Evolutionary conservation across 2,888 invertebrate genomes (phyloP), one percentile per base, ranked within the genome.

Genomic region (Ceraclea dissimilis): DNA sequence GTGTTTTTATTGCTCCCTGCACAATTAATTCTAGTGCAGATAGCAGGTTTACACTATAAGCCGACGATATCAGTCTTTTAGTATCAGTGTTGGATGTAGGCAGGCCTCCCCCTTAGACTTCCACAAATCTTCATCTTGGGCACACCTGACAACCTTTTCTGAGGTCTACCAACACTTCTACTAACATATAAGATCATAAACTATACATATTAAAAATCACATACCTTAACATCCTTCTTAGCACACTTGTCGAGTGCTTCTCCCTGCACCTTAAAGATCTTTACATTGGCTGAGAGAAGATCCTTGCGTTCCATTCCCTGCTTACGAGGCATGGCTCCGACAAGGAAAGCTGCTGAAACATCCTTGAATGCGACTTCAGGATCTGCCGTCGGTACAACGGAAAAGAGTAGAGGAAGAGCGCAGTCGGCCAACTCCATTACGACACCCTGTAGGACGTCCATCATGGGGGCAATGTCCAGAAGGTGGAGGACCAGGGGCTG

Each of bases 281-380:
- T 93, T 4, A 98, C 97, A 74, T 99, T 99, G 33, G 97, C 98
- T 16, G 93, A 88, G 2, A 99, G 80, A 39, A 99, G 81, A 70
- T 99, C 99, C 72, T 98, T 99, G 56, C 99, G 84, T 73, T 99
- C 98, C 99, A 99, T 99, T 53, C 98, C 98, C 71, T 93, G 86
- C 68, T 88, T 90, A 54, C 99, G 85, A 1, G 99, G 99, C 97
- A 98, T 97, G 26, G 98, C 88, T 31, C 99, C 99, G 47, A 99
- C 96, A 59, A 99, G 78, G 71, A 99, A 96, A 39, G 96, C 98
- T 52, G 94, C 93, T 63, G 94, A 90, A 49, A 95, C 91, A 75
- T 95, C 91, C 69, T 90, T 91, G 73, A 99, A 99, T n/a, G 93
- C 99, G 58, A 83, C 88, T 59, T 84, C 85, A 51, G 93, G 92